Base-by-base conservation (phyloP, 2,113 vertebrate genomes). In the Athene cunicularia region DNA sequence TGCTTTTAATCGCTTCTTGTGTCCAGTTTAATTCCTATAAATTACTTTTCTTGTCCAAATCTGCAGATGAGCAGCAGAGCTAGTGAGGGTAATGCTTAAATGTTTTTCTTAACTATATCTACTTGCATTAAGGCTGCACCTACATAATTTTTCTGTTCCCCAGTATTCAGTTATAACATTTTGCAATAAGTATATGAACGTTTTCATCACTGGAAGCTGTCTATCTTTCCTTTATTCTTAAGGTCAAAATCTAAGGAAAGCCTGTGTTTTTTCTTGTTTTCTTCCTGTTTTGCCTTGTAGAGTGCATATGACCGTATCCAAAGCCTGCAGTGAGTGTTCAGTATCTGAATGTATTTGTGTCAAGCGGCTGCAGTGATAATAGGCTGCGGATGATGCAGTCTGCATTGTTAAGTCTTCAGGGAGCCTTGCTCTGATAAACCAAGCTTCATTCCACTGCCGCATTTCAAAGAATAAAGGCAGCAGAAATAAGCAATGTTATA, bases 361-460 rank as follows among this genome's bases (percentile, higher is more conserved):
- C 96, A 96, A 89, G 74, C 2, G 66, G 90, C 97, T 95, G 95
- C 88, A 96, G 96, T 76, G 91, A 90, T 97, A 76, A 95, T 86
- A 71, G 88, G 93, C 95, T 98, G 97, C 68, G 6, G 93, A 96
- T 97, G 95, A 97, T n/a, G 59, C 95, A 96, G 93, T 91, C 95
- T 53, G 60, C 89, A 50, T 87, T 50, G 32, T 56, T 58, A 39
- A 88, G 86, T 96, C 97, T 97, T 97, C 64, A 24, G 94, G 86
- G 96, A 97, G 94, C 75, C 64, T 52, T 83, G 83, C 60, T 70
- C 75, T 87, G 89, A 93, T 79, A 66, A 97, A 87, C 76, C 33
- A 17, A n/a, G 37, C 55, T 86, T 95, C 60, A 14, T 88, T 92
- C 80, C n/a, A 22, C 93, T 97, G 95, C 73, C 0, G 95, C 93